A percentile compares a stretch with the other conserved stretches of the same genome.
Evolutionary conservation across 2,797 vertebrate genomes (phyloP).

Genomic region (Sorex maritimensis): DNA sequence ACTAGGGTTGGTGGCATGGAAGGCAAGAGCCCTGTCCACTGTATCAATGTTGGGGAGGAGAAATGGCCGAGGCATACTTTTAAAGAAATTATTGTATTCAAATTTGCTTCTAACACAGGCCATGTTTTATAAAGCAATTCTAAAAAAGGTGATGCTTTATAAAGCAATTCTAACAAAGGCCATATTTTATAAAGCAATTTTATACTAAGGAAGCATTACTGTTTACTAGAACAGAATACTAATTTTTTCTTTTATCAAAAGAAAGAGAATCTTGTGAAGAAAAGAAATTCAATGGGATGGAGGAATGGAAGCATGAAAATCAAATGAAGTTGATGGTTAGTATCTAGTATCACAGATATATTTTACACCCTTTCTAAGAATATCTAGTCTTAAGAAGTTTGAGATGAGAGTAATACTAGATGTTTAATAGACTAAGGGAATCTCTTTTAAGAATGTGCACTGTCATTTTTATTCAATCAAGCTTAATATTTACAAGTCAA

Average conservation of each 20-base stretch:
- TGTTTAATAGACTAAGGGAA: slow-evolving; percentile 25
- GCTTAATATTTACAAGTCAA: neutral
- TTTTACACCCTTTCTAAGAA: neutral
- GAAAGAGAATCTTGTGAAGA: neutral
- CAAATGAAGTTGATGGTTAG: neutral
- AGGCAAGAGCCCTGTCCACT: too few relatives aligned
- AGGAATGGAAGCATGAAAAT: neutral
- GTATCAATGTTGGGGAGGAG: too few relatives aligned
- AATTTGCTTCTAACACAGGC: too few relatives aligned
- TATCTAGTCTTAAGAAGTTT: neutral
- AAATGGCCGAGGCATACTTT: too few relatives aligned
- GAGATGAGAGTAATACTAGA: neutral
- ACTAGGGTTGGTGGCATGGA: too few relatives aligned
- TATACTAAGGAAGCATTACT: neutral
- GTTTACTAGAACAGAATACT: neutral
- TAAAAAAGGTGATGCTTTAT: too few relatives aligned
- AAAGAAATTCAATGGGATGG: neutral
- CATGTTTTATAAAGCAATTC: too few relatives aligned
- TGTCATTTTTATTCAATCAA: slow-evolving; percentile 56
- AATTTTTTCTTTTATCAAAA: too few relatives aligned
- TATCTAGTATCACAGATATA: neutral
- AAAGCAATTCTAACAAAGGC: too few relatives aligned
- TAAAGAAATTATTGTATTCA: too few relatives aligned
- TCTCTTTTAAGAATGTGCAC: neutral
- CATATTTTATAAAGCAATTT: slow-evolving; percentile 10